Evolutionary conservation across 2,888 invertebrate species (phyloP), one percentile per base, ranked within the genome.

Genomic region (Drosophila imparisetae): DNA sequence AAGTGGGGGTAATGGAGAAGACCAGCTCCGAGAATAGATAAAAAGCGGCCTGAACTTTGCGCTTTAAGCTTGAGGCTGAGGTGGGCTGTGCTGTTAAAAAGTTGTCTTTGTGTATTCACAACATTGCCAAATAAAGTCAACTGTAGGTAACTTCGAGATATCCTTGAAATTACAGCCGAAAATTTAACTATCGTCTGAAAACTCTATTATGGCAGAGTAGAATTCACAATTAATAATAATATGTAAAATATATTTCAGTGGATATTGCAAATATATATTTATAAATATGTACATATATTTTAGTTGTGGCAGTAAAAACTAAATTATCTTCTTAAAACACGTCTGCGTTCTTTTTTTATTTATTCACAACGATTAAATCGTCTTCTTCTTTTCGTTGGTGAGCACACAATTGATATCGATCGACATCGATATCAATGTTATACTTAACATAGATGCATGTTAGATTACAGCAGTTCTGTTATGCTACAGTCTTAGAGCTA

Each of bases 11-110:
- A 45, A 4, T 24, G 10, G 54, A 8, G n/a, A n/a, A 21, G 36
- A 36, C 40, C 11, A 18, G 36, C 53, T 53, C 82, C 57, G 55
- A 60, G 68, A 78, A 84, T 84, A 84, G 80, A 72, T 63, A 53
- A 38, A 62, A 54, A 59, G 45, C 21, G 48, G 45, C 24, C 24
- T 68, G 67, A 83, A 63, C 84, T 77, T 62, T 86, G 52, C 73
- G 68, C 73, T 79, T 79, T 81, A 78, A 81, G 66, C 50, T 52
- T 48, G 45, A 58, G 36, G 18, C 15, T 36, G 49, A 52, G 4
- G 27, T 49, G 45, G 55, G 40, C 29, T 15, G 21, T 53, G 29
- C 57, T 38, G 4, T 36, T 63, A 42, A n/a, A 30, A 75, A 72
- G 54, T 34, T 66, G 52, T 27, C 21, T 60, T 34, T 62, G 53